Percentiles rank a stretch among this genome's conserved stretches.
Evolutionary conservation across 1,140 invertebrate genomes (phyloP).

Genomic region (Procambarus virginalis): DNA sequence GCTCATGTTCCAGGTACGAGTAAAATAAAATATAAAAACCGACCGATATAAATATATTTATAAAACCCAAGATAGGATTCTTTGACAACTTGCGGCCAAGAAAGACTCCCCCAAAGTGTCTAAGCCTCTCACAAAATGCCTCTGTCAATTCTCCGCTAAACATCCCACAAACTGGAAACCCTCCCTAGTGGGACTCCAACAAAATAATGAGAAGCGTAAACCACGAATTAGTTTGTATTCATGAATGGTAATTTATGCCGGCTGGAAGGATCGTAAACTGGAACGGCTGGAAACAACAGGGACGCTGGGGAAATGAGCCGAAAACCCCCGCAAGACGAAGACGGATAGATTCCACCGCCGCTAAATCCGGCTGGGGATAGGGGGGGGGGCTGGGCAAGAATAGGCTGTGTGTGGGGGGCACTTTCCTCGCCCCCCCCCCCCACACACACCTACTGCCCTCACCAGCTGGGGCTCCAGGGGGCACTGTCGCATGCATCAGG

Average conservation of each 20-base stretch:
- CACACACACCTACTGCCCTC: too few relatives aligned
- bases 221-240: constrained; percentile 60
- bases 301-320: neutral
- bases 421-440: too few relatives aligned
- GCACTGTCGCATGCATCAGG: neutral
- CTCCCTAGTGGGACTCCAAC: constrained; percentile 46
- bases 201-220: constrained; percentile 65
- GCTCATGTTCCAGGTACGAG: neutral
- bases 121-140: neutral
- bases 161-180: constrained; percentile 23
- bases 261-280: constrained; percentile 51
- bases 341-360: neutral
- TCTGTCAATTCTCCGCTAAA: neutral
- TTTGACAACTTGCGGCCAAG: too few relatives aligned
- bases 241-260: constrained; percentile 64
- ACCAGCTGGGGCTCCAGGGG: neutral
- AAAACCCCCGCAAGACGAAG: neutral
- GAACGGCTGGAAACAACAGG: constrained; percentile 12
- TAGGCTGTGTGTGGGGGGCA: neutral
- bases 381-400: neutral
- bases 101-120: too few relatives aligned
- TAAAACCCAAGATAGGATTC: too few relatives aligned
- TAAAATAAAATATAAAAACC: too few relatives aligned
- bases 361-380: neutral
- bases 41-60: too few relatives aligned